Conservation (phyloP, 1,140 invertebrate genomes). For the Lepidotrigona ventralis region DNA sequence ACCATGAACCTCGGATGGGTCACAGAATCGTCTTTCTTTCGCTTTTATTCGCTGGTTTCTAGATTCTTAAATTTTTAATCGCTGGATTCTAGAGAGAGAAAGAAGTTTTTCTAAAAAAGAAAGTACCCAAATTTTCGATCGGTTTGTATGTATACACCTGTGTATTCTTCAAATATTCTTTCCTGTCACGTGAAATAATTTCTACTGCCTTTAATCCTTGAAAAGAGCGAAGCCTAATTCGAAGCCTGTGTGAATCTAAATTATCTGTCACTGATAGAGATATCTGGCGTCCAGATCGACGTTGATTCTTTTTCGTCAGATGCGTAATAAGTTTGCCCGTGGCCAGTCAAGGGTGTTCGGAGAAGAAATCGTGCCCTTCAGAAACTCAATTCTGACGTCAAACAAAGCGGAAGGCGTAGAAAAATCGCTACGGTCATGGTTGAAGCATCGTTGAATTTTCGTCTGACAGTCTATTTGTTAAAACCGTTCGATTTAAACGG, state of each 20-base stretch:
- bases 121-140: too few relatives aligned
- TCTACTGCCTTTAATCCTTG: not conserved
- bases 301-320: not conserved
- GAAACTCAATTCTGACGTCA: slow-evolving; percentile 1
- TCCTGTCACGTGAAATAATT: not conserved
- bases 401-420: not conserved
- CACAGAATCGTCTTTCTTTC: not conserved
- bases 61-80: not conserved
- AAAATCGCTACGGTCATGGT: slow-evolving; percentile 18
- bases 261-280: not conserved
- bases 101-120: too few relatives aligned
- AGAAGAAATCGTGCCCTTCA: not conserved
- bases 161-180: not conserved
- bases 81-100: not conserved
- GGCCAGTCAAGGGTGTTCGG: not conserved
- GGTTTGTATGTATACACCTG: too few relatives aligned
- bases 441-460: slow-evolving; percentile 18
- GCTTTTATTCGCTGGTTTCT: not conserved
- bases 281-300: too few relatives aligned
- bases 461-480: slow-evolving; percentile 30
- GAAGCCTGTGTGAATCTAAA: not conserved
- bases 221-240: not conserved
- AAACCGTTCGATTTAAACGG: slow-evolving; percentile 12
- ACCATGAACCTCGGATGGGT: slow-evolving; percentile 16
- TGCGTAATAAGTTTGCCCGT: not conserved